Conservation (phyloP, 2,888 invertebrate species). For the Euspilapteryx auroguttella region DNA sequence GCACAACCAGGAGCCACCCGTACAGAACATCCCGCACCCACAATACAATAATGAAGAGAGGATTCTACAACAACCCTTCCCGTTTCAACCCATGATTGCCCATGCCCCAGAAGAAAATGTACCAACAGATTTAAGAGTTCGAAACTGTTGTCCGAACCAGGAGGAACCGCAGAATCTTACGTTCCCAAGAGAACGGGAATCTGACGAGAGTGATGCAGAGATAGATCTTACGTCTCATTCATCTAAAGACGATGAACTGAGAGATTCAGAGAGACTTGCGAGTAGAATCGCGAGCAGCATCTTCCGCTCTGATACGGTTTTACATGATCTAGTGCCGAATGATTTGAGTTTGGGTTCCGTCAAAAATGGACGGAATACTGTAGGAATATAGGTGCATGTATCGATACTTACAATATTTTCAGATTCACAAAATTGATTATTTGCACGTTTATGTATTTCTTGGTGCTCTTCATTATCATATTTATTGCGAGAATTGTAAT, state of each 20-base stretch:
- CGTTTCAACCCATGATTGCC: slow-evolving; percentile 36
- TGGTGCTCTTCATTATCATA: no score
- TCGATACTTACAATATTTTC: no score
- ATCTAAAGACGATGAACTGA: slow-evolving; percentile 46
- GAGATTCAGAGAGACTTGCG: slow-evolving; percentile 42
- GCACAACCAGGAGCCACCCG: slow-evolving; percentile 20
- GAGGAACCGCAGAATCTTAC: slow-evolving; percentile 44
- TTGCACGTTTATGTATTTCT: no score
- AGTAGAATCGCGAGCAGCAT: slow-evolving; percentile 47
- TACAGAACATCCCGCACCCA: slow-evolving; percentile 28
- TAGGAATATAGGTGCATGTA: no score
- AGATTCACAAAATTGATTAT: no score
- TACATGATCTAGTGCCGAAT: slow-evolving; percentile 50
- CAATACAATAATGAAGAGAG: slow-evolving; percentile 33
- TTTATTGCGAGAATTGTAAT: no score
- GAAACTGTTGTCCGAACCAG: slow-evolving; percentile 7
- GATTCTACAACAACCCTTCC: slow-evolving; percentile 31
- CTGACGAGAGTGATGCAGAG: slow-evolving; percentile 49
- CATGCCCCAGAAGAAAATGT: slow-evolving; percentile 24
- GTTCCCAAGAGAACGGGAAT: slow-evolving; percentile 25
- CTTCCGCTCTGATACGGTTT: slow-evolving; percentile 34
- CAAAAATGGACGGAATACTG: no score
- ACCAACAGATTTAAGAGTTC: slow-evolving; percentile 42
- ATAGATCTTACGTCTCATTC: slow-evolving; percentile 54
- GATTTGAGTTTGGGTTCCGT: slow-evolving; percentile 31